Percentiles rank a stretch among this genome's conserved stretches.
phyloP scores from a whole-genome alignment of 2,797 vertebrate genomes.

The Argentina silus region DNA sequence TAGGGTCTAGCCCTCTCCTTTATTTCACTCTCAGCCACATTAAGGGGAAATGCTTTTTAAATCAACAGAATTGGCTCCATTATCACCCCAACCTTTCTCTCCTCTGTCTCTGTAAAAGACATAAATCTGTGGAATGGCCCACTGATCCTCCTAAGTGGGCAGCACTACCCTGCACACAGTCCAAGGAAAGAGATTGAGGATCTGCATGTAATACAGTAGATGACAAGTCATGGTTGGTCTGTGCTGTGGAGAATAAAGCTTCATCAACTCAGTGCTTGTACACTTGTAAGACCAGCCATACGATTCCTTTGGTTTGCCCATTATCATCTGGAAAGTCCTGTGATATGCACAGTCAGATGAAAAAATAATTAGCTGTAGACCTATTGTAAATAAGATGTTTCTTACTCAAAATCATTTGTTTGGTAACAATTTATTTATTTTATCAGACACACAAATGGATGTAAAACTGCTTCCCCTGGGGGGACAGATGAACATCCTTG shows the following conservation, averaged over 20 bases:
- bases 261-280: background rate
- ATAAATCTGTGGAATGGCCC: background rate
- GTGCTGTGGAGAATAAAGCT: background rate
- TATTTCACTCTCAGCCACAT: background rate
- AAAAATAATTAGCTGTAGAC: too few relatives aligned
- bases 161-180: background rate
- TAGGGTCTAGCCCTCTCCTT: background rate
- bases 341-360: background rate
- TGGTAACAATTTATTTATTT: background rate
- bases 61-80: background rate
- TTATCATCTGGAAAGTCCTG: background rate
- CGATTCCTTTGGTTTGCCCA: background rate
- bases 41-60: slow-evolving; percentile 9
- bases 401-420: background rate
- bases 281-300: background rate
- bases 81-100: background rate
- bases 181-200: background rate
- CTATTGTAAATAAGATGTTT: too few relatives aligned
- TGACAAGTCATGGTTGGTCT: background rate
- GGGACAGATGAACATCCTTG: slow-evolving; percentile 47
- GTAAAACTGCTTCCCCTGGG: slow-evolving; percentile 51
- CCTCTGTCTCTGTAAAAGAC: background rate
- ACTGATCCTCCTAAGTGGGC: background rate
- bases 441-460: slow-evolving; percentile 11
- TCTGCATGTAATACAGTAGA: background rate